Evolutionary conservation across 2,888 invertebrate species (phyloP), one percentile per base, ranked within the genome.

Genomic region (Drosophila cracens): DNA sequence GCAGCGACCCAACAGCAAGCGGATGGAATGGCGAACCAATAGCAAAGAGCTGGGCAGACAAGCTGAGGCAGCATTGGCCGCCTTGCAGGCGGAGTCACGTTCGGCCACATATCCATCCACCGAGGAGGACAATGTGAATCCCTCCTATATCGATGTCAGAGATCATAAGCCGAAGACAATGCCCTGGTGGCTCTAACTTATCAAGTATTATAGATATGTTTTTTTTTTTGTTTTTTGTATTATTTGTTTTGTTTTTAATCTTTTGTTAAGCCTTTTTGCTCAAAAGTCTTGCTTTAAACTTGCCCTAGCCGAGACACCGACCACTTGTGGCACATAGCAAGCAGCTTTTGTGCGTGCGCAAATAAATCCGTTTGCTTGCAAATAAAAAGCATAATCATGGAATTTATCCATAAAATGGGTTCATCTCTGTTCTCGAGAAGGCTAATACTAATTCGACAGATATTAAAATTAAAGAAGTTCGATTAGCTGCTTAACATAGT

Each of bases 141-240:
- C 87, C 8, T 31, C 43, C 33, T 83, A 89, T 29, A 21, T 88
- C 2, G 65, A 89, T 65, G 83, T 83, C 0, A 34, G 27, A 13
- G 70, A 86, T 33, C 7, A 75, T 4, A 36, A 33, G 0, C 59
- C 60, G 0, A n/a, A 51, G 1, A 63, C 74, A 0, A 1, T 48
- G 0, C 36, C 77, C 1, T 83, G 83, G 89, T 88, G 87, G 89
- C 80, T 69, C n/a, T 74, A 51, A 54, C 1, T 27, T 2, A n/a
- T n/a, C 10, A 16, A 27, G 16, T 48, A 62, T 56, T 54, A 40
- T 18, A 11, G 18, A 18, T 4, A 16, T 38, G 57, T 62, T 54
- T 59, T 62, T 59, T 13, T 51, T 49, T 46, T 13, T 25, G 25
- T 27, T 33, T 33, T 33, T 11, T 21, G 11, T 25, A 0, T 8